Percentiles rank a stretch among this genome's conserved stretches.
These are phyloP conservation scores for Dicrostonyx torquatus DNA, from an alignment of 2,797 vertebrate genomes.

Conservation along the genomic window DNA sequence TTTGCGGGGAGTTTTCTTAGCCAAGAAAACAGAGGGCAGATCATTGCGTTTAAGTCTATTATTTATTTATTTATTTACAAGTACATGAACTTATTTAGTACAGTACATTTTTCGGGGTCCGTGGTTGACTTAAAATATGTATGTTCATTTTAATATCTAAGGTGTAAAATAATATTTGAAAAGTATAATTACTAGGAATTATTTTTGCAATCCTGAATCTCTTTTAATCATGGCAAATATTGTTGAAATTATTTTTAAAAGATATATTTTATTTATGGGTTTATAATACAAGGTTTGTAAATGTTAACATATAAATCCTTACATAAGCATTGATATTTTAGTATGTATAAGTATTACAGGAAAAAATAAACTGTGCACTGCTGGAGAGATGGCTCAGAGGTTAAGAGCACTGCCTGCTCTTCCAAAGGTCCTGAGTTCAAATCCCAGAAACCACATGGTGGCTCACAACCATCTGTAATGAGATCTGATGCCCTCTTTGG, in stretches of 20 bases:
- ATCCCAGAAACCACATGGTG: too few species aligned
- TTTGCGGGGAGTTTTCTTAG: constrained; percentile 16
- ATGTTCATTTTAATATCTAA: not conserved
- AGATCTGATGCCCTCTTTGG: too few species aligned
- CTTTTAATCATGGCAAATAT: not conserved
- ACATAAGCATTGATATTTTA: not conserved
- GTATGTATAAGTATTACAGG: not conserved
- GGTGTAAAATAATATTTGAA: not conserved
- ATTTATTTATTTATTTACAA: not conserved
- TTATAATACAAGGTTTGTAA: not conserved
- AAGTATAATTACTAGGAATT: not conserved
- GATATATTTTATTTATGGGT: not conserved
- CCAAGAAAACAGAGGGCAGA: constrained; percentile 17
- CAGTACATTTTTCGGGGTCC: not conserved
- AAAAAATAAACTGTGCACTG: too few species aligned
- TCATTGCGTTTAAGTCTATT: not conserved
- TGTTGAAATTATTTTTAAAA: not conserved
- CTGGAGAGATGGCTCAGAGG: too few species aligned
- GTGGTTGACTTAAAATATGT: not conserved
- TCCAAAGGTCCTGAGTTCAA: too few species aligned
- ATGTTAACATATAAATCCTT: not conserved
- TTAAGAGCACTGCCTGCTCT: too few species aligned
- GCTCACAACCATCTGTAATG: too few species aligned
- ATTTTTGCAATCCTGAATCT: not conserved
- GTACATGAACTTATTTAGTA: not conserved